phyloP scores from a whole-genome alignment of 2,113 vertebrate species.

The Pantherophis guttatus region DNA sequence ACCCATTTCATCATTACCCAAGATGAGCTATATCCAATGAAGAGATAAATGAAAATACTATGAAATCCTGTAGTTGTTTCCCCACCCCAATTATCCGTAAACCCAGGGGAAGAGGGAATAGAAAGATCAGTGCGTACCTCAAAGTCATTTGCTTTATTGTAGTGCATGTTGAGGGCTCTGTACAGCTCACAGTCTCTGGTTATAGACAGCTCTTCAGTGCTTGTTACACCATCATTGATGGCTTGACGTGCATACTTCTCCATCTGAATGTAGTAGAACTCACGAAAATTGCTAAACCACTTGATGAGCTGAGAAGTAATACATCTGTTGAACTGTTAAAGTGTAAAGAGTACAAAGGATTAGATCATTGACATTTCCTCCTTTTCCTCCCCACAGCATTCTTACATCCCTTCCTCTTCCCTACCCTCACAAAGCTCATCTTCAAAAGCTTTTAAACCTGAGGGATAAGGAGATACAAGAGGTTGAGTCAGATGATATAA shows the following conservation, averaged over 20 bases:
- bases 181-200: slow-evolving; percentile 96
- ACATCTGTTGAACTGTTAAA: slow-evolving; percentile 96
- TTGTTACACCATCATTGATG: slow-evolving; percentile 94
- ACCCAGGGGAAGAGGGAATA: slow-evolving; percentile 1
- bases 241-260: slow-evolving; percentile 97
- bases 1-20: slow-evolving; percentile 32
- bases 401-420: slow-evolving; percentile 36
- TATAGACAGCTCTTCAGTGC: slow-evolving; percentile 88
- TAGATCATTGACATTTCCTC: slow-evolving; percentile 59
- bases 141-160: slow-evolving; percentile 99
- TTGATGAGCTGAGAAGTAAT: slow-evolving; percentile 99
- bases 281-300: slow-evolving; percentile 99
- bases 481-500: not conserved
- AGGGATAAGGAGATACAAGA: not conserved
- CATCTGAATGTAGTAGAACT: slow-evolving; percentile 99
- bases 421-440: slow-evolving; percentile 36
- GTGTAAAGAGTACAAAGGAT: slow-evolving; percentile 68
- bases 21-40: not conserved
- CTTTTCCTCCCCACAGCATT: slow-evolving; percentile 47
- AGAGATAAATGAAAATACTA: not conserved
- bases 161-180: slow-evolving; percentile 99
- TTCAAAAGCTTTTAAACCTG: slow-evolving; percentile 18
- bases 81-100: not conserved
- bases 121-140: slow-evolving; percentile 83
- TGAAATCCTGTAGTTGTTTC: not conserved